Conservation (phyloP, 1,140 invertebrate species). For the Panagrolaimus sp. region DNA sequence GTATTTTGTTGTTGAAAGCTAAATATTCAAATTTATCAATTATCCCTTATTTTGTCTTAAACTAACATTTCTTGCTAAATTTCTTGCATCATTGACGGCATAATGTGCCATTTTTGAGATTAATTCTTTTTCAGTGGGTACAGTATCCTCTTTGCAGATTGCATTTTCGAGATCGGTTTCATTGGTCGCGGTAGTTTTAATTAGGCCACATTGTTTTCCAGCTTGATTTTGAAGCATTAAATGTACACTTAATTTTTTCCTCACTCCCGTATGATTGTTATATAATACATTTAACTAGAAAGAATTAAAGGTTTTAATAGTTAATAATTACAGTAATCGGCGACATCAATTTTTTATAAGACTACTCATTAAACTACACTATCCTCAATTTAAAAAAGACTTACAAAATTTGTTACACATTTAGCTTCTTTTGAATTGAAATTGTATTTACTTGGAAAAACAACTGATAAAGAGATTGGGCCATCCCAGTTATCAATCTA, state of each 20-base stretch:
- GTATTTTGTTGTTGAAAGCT: slow-evolving; percentile 3
- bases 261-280: slow-evolving; percentile 2
- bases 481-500: slow-evolving; percentile 12
- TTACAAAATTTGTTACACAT: neutral
- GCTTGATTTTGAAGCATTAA: neutral
- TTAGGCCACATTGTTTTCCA: neutral
- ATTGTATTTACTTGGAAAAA: neutral
- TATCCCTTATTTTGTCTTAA: neutral
- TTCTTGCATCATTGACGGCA: slow-evolving; percentile 5
- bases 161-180: slow-evolving; percentile 7
- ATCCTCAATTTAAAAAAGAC: neutral
- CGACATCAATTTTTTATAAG: neutral
- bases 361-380: neutral
- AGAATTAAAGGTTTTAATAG: neutral
- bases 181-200: neutral
- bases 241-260: neutral
- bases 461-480: slow-evolving; percentile 6
- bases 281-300: slow-evolving; percentile 8
- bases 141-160: neutral
- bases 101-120: neutral
- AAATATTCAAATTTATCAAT: neutral
- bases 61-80: slow-evolving; percentile 12
- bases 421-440: neutral
- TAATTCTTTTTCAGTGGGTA: neutral
- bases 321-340: too few species aligned